These are phyloP conservation scores for Morus bassanus DNA, from an alignment of 2,797 vertebrate genomes.

Conservation along the genomic window DNA sequence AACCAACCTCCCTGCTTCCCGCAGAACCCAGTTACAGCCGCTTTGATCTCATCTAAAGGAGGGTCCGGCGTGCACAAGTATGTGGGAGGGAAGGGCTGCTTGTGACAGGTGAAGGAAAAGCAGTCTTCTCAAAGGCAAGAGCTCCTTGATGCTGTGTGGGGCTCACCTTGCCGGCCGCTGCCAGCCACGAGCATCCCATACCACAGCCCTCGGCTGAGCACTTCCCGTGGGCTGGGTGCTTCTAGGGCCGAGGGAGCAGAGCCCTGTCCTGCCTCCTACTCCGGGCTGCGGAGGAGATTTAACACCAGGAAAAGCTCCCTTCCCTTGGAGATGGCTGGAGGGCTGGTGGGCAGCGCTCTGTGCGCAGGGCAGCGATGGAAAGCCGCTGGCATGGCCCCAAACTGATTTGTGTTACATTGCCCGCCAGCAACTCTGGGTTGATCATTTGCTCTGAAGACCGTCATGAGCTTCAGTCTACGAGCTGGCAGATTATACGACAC, in stretches of 20 bases:
- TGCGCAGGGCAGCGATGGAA: not conserved
- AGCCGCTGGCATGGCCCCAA: rapidly evolving
- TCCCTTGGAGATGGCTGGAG: not conserved
- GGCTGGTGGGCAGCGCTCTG: not conserved
- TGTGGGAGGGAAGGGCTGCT: not conserved
- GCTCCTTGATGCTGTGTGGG: not conserved
- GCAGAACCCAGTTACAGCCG: not conserved
- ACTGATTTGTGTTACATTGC: rapidly evolving
- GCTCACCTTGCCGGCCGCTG: not conserved
- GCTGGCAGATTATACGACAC: not conserved
- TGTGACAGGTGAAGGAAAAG: not conserved
- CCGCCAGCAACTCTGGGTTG: rapidly evolving
- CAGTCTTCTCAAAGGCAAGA: not conserved
- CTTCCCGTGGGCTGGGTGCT: not conserved
- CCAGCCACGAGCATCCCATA: not conserved
- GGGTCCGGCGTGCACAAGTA: rapidly evolving
- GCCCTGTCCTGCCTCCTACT: not conserved
- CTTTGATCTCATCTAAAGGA: no score
- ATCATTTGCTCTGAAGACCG: not conserved
- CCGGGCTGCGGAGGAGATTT: not conserved
- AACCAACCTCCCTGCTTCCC: not conserved
- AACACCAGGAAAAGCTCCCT: not conserved
- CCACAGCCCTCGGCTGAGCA: no score
- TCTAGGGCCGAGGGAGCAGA: not conserved
- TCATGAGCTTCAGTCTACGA: not conserved